Base-by-base conservation (phyloP, 2,797 vertebrate species). In the Danio tinwini region DNA sequence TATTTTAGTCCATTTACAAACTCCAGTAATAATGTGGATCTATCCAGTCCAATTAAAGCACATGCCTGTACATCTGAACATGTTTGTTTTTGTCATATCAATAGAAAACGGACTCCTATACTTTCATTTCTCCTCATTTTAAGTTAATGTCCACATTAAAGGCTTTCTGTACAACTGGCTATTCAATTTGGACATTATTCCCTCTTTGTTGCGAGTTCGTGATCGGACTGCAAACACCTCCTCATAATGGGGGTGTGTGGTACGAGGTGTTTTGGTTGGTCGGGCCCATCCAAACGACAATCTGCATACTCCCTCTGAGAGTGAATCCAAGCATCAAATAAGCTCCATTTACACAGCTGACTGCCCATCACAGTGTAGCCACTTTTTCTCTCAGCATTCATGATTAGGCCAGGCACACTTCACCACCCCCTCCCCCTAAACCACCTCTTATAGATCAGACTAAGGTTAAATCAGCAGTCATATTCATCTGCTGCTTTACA, bases 311-410 rank as follows among this genome's bases (percentile, higher is more conserved):
- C 73, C 65, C 29, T 73, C 69, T 74, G 68, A 76, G 85, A 70
- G 72, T 68, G 71, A 59, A 78, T 70, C 17, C 74, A 81, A 80
- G 86, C 87, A 40, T 83, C 68, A 83, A 83, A 88, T 81, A 53
- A 81, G 80, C 83, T 83, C 29, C 81, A 78, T 87, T 81, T 75
- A 82, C 85, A 86, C 85, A 81, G 81, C 78, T 81, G 86, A 84
- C 68, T 68, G 81, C 71, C 59, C 73, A 17, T 37, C 53, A 19
- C 39, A 61, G 19, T 16, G 58, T 53, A 64, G 42, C 17, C 45
- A 81, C 74, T 68, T 19, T 58, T 50, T 62, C 55, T 70, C 55
- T 21, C 40, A 82, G 40, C 64, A n/a, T 39, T 80, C 55, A 53
- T 61, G 56, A 71, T 62, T 50, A 58, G 74, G 56, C 55, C 81